phyloP scores from a whole-genome alignment of 2,113 vertebrate species.

The Alethe diademata region DNA sequence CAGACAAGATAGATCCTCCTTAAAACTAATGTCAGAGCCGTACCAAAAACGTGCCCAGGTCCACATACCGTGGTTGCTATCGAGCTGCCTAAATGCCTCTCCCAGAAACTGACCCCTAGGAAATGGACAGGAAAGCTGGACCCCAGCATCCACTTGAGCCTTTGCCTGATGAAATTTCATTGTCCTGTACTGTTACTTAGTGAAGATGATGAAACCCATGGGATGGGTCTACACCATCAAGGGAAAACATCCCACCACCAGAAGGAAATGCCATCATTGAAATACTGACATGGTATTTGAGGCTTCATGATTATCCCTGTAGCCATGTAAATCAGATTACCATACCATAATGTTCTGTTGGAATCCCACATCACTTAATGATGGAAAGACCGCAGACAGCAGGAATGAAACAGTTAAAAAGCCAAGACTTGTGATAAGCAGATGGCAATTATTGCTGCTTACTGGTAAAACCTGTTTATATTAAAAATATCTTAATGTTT shows the following conservation, averaged over 20 bases:
- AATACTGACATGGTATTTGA: not conserved
- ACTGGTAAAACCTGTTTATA: conserved; percentile 52
- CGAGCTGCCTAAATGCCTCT: not conserved
- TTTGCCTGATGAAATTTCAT: not conserved
- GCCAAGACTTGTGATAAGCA: conserved; percentile 21
- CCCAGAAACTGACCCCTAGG: not conserved
- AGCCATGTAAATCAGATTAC: conserved; percentile 47
- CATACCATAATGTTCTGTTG: not conserved
- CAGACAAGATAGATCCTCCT: conserved; percentile 6
- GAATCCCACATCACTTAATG: not conserved
- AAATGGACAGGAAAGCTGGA: not conserved
- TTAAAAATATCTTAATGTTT: conserved; percentile 61
- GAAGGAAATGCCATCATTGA: not conserved
- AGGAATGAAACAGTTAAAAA: conserved; percentile 51
- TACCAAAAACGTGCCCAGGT: rapidly evolving
- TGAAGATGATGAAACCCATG: not conserved
- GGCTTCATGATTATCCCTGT: not conserved
- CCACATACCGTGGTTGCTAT: rapidly evolving
- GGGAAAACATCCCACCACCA: not conserved
- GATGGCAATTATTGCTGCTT: conserved; percentile 27
- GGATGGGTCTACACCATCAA: not conserved
- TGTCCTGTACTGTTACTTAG: not conserved
- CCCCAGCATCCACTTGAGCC: not conserved
- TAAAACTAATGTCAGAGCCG: not conserved
- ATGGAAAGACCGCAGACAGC: not conserved